Percentiles rank a stretch among this genome's conserved stretches.
Evolutionary conservation across 2,888 invertebrate genomes (phyloP).

Genomic region (Ophraella communa): DNA sequence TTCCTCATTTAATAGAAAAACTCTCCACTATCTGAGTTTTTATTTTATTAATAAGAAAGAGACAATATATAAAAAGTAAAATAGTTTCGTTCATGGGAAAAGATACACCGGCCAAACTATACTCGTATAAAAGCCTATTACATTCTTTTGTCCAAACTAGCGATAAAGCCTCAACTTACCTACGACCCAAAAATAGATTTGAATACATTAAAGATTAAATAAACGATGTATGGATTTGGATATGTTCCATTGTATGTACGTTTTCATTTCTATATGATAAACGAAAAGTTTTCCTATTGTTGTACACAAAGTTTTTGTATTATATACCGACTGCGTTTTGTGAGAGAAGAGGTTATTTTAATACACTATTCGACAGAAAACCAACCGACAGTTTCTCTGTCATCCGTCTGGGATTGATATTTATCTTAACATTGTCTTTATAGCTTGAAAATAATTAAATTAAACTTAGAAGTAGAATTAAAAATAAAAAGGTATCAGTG

Average conservation of each 20-base stretch:
- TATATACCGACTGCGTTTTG: background rate
- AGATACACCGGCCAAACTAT: no score
- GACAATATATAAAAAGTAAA: no score
- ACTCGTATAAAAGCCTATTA: no score
- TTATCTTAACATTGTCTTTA: no score
- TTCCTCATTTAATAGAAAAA: no score
- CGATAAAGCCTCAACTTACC: background rate
- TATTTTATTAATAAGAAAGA: no score
- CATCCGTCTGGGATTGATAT: background rate
- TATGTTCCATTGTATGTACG: background rate
- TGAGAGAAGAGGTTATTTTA: background rate
- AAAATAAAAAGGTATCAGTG: no score
- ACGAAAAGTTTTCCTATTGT: slow-evolving; percentile 1
- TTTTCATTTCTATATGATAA: background rate
- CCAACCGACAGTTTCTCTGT: background rate
- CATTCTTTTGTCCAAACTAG: background rate
- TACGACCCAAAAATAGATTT: background rate
- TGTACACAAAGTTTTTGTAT: background rate
- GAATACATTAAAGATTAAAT: background rate
- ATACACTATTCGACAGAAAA: background rate
- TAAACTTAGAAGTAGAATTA: no score
- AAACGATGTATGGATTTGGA: background rate
- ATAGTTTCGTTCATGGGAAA: no score
- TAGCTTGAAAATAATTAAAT: no score
- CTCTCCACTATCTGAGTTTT: no score